A percentile compares a stretch with the other conserved stretches of the same genome.
Conservation (phyloP, 2,888 invertebrate species). For the Lacanobia oleracea region DNA sequence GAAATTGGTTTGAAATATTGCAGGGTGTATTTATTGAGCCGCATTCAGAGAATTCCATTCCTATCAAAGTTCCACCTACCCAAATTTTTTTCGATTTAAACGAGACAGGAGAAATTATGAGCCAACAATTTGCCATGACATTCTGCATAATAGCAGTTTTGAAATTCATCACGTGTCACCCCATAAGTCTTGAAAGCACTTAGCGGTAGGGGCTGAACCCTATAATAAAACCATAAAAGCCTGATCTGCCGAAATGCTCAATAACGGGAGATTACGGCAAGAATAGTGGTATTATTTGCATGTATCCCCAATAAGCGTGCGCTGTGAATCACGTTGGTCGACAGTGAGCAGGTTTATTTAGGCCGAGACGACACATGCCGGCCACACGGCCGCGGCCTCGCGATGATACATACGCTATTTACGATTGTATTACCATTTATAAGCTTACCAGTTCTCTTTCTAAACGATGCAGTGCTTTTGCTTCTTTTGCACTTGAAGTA, state of each 20-base stretch:
- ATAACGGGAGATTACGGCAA: slow-evolving; percentile 62
- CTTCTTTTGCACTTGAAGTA: slow-evolving; percentile 48
- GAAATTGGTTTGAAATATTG: slow-evolving; percentile 50
- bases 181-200: slow-evolving; percentile 58
- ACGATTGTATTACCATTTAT: slow-evolving; percentile 67
- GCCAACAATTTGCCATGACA: slow-evolving; percentile 41
- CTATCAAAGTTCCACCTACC: background rate
- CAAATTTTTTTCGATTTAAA: slow-evolving; percentile 26
- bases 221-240: slow-evolving; percentile 59
- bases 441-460: slow-evolving; percentile 57
- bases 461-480: slow-evolving; percentile 44
- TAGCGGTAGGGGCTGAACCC: slow-evolving; percentile 46
- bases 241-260: slow-evolving; percentile 54
- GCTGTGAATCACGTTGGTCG: slow-evolving; percentile 62
- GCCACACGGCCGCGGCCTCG: slow-evolving; percentile 61
- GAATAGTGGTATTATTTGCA: slow-evolving; percentile 63
- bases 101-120: slow-evolving; percentile 9
- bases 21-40: slow-evolving; percentile 23
- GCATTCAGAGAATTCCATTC: slow-evolving; percentile 27
- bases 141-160: slow-evolving; percentile 51
- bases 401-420: slow-evolving; percentile 66
- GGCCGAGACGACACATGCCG: slow-evolving; percentile 73
- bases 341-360: slow-evolving; percentile 80
- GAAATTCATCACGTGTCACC: slow-evolving; percentile 53
- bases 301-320: slow-evolving; percentile 57